Evolutionary conservation across 1,140 invertebrate genomes (phyloP).

Genomic region (Dendrolimus punctatus): DNA sequence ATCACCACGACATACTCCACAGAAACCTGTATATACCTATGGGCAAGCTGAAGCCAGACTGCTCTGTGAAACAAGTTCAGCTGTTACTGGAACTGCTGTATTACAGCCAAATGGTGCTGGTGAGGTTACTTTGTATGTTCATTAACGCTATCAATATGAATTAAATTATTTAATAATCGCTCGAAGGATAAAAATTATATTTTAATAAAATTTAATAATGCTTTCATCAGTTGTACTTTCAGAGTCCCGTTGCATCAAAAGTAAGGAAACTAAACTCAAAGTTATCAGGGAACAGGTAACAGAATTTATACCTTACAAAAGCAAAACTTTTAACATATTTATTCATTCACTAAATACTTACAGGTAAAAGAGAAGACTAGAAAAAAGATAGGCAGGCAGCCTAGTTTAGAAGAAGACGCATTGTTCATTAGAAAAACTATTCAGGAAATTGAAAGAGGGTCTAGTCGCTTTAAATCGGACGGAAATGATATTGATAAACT

Average conservation of each 20-base stretch:
- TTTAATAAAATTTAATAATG: conserved; percentile 6
- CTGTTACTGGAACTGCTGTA: conserved; percentile 52
- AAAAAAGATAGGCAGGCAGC: conserved; percentile 41
- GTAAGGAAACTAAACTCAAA: conserved; percentile 35
- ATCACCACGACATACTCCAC: conserved; percentile 74
- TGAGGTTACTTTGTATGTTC: conserved; percentile 15
- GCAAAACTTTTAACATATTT: conserved; percentile 9
- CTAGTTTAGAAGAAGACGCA: conserved; percentile 60
- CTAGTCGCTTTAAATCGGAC: conserved; percentile 38
- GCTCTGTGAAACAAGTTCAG: conserved; percentile 51
- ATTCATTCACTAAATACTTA: conserved; percentile 20
- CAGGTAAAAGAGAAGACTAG: conserved; percentile 41
- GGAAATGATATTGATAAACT: conserved; percentile 21
- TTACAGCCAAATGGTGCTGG: conserved; percentile 50
- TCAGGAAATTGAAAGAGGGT: conserved; percentile 60
- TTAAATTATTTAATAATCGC: neutral
- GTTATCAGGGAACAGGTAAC: conserved; percentile 45
- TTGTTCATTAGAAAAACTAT: conserved; percentile 62
- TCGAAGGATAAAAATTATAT: neutral
- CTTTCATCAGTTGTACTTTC: conserved; percentile 37
- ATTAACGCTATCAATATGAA: neutral
- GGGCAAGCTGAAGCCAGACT: conserved; percentile 68
- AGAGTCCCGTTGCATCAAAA: conserved; percentile 30
- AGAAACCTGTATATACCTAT: conserved; percentile 79
- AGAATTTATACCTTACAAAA: conserved; percentile 8